A percentile compares a stretch with the other conserved stretches of the same genome.
phyloP scores from a whole-genome alignment of 2,888 invertebrate species.

The Ophion slaviceki region DNA sequence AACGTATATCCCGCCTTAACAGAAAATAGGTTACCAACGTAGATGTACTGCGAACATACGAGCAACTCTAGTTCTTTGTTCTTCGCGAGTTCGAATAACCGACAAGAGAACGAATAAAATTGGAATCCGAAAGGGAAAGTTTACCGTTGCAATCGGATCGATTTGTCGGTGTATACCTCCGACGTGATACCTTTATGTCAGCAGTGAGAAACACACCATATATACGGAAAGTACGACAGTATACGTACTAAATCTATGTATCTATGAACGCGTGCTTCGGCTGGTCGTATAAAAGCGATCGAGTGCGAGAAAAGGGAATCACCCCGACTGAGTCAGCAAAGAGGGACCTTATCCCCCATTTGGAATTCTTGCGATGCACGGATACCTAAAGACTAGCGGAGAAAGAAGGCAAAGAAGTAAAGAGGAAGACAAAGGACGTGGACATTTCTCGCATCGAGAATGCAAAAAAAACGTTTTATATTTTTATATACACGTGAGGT shows the following conservation, averaged over 20 bases:
- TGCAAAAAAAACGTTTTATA: neutral
- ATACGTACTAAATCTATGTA: constrained; percentile 32
- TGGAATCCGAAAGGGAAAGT: neutral
- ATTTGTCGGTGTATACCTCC: neutral
- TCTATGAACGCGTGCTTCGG: constrained; percentile 35
- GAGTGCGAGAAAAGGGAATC: constrained; percentile 34
- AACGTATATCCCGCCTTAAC: too few species aligned
- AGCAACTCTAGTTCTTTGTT: neutral
- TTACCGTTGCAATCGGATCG: neutral
- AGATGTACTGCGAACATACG: too few species aligned
- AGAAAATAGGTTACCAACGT: too few species aligned
- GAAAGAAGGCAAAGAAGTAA: neutral
- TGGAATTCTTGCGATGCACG: constrained; percentile 48
- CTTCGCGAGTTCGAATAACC: neutral
- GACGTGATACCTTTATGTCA: constrained; percentile 30
- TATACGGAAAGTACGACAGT: constrained; percentile 17
- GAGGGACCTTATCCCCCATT: constrained; percentile 23
- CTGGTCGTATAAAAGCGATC: constrained; percentile 56
- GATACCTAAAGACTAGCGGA: constrained; percentile 22
- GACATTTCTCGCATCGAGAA: constrained; percentile 28
- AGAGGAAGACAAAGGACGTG: constrained; percentile 16
- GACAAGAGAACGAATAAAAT: neutral
- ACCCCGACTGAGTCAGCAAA: constrained; percentile 57
- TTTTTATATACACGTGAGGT: neutral
- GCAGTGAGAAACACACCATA: neutral